Percentiles rank a stretch among this genome's conserved stretches.
Conservation (phyloP, 2,113 vertebrate species). For the Trematomus loennbergii region DNA sequence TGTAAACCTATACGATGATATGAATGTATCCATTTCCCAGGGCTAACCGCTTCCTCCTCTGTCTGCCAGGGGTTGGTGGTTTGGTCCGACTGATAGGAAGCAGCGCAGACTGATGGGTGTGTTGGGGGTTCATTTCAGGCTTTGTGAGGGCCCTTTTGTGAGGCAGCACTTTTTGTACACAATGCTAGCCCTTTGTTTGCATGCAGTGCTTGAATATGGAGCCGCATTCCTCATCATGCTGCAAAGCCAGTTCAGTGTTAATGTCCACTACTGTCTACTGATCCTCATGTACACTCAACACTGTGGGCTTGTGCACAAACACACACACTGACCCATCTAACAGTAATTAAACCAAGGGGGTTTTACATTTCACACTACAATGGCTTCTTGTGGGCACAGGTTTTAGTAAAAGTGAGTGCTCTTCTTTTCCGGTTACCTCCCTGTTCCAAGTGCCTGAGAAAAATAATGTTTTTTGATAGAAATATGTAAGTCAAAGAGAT, state of each 20-base stretch:
- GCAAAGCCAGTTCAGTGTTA: conserved; percentile 27
- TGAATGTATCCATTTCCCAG: conserved; percentile 1
- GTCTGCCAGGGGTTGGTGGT: conserved; percentile 29
- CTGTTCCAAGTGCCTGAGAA: conserved; percentile 25
- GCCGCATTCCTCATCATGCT: conserved; percentile 65
- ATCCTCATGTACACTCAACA: conserved; percentile 43
- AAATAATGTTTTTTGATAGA: conserved; percentile 21
- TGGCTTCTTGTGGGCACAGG: conserved; percentile 8
- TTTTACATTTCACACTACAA: conserved; percentile 58
- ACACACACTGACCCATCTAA: conserved; percentile 24
- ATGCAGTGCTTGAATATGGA: conserved; percentile 37
- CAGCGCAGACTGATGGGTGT: conserved; percentile 62
- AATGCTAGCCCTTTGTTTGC: conserved; percentile 72
- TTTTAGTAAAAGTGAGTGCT: conserved; percentile 39
- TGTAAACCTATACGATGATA: neutral
- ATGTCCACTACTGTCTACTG: conserved; percentile 35
- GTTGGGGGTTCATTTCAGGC: conserved; percentile 57
- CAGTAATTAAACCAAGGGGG: conserved; percentile 34
- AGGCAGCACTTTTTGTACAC: conserved; percentile 77
- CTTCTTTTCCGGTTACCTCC: conserved; percentile 6
- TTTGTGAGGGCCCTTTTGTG: conserved; percentile 75
- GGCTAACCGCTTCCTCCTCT: neutral
- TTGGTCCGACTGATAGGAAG: conserved; percentile 66
- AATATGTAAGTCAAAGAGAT: conserved; percentile 63
- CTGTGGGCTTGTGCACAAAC: neutral